A percentile compares a stretch with the other conserved stretches of the same genome.
Evolutionary conservation across 2,888 invertebrate species (phyloP).

Genomic region (Dolichomitus sp.): DNA sequence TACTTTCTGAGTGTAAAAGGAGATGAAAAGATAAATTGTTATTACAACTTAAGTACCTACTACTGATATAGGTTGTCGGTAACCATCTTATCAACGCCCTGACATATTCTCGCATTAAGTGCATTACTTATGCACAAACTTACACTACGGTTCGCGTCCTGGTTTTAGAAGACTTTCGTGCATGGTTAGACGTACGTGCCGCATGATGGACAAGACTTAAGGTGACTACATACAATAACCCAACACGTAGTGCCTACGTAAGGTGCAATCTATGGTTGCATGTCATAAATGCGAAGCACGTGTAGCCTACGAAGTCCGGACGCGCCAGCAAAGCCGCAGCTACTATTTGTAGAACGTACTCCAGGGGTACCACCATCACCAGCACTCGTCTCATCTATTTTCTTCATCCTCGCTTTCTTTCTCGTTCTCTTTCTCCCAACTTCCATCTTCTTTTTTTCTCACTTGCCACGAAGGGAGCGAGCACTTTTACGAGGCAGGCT

Average conservation of each 20-base stretch:
- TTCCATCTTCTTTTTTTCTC: conserved; percentile 12
- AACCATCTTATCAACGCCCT: not conserved
- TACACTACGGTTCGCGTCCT: not conserved
- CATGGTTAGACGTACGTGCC: conserved; percentile 10
- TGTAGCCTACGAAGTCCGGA: conserved; percentile 64
- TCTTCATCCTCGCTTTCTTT: conserved; percentile 27
- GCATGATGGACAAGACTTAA: not conserved
- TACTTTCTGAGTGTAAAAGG: not conserved
- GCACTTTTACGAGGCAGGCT: conserved; percentile 52
- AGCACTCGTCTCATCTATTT: conserved; percentile 65
- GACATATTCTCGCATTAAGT: not conserved
- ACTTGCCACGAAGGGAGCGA: not conserved
- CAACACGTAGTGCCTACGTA: conserved; percentile 57
- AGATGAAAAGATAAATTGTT: not conserved
- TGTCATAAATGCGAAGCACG: conserved; percentile 70
- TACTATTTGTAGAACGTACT: conserved; percentile 48
- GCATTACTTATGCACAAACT: conserved; percentile 16
- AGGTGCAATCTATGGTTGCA: conserved; percentile 63
- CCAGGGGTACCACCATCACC: not conserved
- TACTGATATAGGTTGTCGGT: not conserved
- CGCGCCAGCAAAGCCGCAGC: conserved; percentile 43
- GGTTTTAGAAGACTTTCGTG: not conserved
- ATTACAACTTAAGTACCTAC: not conserved
- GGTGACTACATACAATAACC: conserved; percentile 31
- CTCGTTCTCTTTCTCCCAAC: conserved; percentile 17